These are phyloP conservation scores for Anoplopoma fimbria DNA, from an alignment of 2,113 vertebrate species.

Conservation along the genomic window DNA sequence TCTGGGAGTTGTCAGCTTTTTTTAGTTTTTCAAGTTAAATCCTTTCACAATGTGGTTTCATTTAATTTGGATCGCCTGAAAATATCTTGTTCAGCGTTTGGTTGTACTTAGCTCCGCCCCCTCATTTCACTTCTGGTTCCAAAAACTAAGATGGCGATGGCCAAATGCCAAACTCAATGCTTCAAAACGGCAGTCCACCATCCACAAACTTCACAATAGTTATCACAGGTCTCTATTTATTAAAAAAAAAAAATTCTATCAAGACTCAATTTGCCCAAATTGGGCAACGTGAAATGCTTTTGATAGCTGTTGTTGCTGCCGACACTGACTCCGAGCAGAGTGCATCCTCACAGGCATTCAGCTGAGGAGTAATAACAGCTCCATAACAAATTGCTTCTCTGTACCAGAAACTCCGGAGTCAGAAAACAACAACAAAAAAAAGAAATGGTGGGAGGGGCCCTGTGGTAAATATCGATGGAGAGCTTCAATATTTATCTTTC, in stretches of 20 bases:
- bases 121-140: not conserved
- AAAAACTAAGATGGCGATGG: not conserved
- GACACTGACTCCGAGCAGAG: not conserved
- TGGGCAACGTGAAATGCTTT: not conserved
- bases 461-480: constrained; percentile 12
- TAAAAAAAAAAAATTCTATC: not conserved
- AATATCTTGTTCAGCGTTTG: not conserved
- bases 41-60: not conserved
- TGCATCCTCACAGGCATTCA: constrained; percentile 5
- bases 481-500: constrained; percentile 12
- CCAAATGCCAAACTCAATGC: not conserved
- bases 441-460: constrained; percentile 11
- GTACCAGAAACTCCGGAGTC: constrained; percentile 8
- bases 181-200: not conserved
- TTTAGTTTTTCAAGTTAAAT: too few relatives aligned
- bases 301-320: not conserved
- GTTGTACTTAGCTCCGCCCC: not conserved
- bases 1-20: not conserved
- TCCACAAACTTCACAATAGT: not conserved
- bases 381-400: constrained; percentile 1
- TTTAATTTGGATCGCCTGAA: not conserved
- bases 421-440: not conserved
- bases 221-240: not conserved
- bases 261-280: not conserved
- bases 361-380: constrained; percentile 15